Evolutionary conservation across 2,888 invertebrate genomes (phyloP).

Genomic region (Rhagium mordax): DNA sequence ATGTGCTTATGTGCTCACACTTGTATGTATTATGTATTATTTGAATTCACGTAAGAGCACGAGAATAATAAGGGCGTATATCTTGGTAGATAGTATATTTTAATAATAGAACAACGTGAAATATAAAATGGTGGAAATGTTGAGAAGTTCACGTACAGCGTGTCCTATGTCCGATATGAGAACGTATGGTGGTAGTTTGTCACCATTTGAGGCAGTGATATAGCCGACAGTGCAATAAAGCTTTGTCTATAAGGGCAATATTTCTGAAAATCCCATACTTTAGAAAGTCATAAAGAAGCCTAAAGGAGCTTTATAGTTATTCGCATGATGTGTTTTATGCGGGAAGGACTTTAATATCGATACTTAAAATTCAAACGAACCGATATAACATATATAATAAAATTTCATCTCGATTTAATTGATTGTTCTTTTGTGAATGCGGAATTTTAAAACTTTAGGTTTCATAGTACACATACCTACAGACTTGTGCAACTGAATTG

Average conservation of each 20-base stretch:
- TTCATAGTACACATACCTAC: slow-evolving; percentile 10
- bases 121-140: slow-evolving; percentile 13
- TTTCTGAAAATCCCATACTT: slow-evolving; percentile 69
- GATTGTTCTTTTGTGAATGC: slow-evolving; percentile 21
- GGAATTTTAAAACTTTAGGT: not conserved
- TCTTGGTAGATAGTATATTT: not conserved
- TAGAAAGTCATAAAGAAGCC: slow-evolving; percentile 68
- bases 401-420: slow-evolving; percentile 29
- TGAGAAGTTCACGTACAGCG: slow-evolving; percentile 41
- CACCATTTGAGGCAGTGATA: slow-evolving; percentile 66
- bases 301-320: slow-evolving; percentile 66
- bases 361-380: slow-evolving; percentile 63
- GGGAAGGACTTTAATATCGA: slow-evolving; percentile 60
- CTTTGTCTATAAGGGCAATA: slow-evolving; percentile 69
- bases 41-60: too few species aligned
- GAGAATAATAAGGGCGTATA: not conserved
- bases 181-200: slow-evolving; percentile 65
- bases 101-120: not conserved
- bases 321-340: slow-evolving; percentile 65
- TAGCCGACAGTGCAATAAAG: slow-evolving; percentile 66
- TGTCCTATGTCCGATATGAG: slow-evolving; percentile 61
- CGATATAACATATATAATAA: slow-evolving; percentile 26
- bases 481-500: slow-evolving; percentile 53
- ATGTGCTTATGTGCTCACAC: too few species aligned
- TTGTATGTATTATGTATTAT: too few species aligned